Evolutionary conservation across 1,140 invertebrate genomes (phyloP).

Genomic region (Tetramorium alpestre): DNA sequence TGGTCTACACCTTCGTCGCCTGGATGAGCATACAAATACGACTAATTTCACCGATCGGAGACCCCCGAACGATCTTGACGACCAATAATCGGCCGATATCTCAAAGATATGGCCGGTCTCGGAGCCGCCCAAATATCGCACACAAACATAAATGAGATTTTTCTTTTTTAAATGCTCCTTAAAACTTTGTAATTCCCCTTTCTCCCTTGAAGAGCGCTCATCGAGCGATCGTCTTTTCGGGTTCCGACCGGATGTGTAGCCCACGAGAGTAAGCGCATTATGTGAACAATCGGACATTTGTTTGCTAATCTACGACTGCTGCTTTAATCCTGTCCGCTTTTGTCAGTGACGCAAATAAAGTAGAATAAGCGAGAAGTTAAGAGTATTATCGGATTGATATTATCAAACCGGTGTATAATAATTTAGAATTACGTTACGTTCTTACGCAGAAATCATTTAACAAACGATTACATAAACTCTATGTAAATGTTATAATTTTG

Average conservation of each 20-base stretch:
- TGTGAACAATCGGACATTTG: slow-evolving; percentile 43
- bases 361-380: slow-evolving; percentile 16
- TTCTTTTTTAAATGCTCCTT: slow-evolving; percentile 28
- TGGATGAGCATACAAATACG: slow-evolving; percentile 69
- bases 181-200: slow-evolving; percentile 28
- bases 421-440: not conserved
- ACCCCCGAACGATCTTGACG: slow-evolving; percentile 60
- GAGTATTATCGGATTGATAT: not conserved
- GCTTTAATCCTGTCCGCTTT: slow-evolving; percentile 38
- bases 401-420: not conserved
- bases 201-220: not conserved
- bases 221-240: slow-evolving; percentile 7
- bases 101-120: not conserved
- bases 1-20: slow-evolving; percentile 72
- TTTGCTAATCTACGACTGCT: slow-evolving; percentile 51
- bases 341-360: not conserved
- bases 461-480: not conserved
- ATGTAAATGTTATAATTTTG: not conserved
- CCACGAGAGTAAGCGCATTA: slow-evolving; percentile 51
- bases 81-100: slow-evolving; percentile 59
- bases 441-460: not conserved
- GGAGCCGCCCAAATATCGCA: not conserved
- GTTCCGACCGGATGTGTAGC: slow-evolving; percentile 47
- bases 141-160: not conserved
- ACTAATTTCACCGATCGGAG: slow-evolving; percentile 71